These are phyloP conservation scores for Gymnopithys bicolor DNA, from an alignment of 2,797 vertebrate genomes.

Conservation along the genomic window DNA sequence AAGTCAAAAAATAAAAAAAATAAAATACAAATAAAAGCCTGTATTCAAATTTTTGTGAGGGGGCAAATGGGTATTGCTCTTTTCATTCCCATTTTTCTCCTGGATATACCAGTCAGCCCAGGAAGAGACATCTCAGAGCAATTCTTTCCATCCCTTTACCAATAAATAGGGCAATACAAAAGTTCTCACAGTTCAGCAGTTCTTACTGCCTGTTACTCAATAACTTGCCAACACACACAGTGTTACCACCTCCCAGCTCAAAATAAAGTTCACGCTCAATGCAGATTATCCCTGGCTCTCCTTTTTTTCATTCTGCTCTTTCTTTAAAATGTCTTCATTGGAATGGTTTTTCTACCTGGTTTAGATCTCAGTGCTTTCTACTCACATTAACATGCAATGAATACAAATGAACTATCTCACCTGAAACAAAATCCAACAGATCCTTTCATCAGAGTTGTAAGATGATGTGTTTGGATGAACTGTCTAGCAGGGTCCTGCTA, in stretches of 20 bases:
- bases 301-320: background rate
- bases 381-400: background rate
- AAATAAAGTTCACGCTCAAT: conserved; percentile 31
- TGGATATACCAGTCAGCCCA: background rate
- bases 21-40: background rate
- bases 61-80: background rate
- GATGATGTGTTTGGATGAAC: conserved; percentile 23
- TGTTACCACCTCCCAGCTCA: background rate
- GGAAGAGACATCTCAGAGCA: background rate
- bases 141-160: conserved; percentile 21
- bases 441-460: conserved; percentile 46
- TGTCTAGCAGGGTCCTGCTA: background rate
- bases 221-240: background rate
- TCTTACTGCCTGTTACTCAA: background rate
- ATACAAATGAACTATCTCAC: background rate
- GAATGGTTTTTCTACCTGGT: conserved; percentile 3
- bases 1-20: background rate
- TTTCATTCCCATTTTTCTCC: background rate
- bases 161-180: conserved; percentile 4
- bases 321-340: conserved; percentile 11
- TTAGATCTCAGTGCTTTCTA: conserved; percentile 46
- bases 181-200: background rate
- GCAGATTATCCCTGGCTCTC: background rate
- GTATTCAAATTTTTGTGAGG: background rate
- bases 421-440: conserved; percentile 9